Evolutionary conservation across 2,113 vertebrate species (phyloP), one percentile per base, ranked within the genome.

Genomic region (Otolemur garnettii): DNA sequence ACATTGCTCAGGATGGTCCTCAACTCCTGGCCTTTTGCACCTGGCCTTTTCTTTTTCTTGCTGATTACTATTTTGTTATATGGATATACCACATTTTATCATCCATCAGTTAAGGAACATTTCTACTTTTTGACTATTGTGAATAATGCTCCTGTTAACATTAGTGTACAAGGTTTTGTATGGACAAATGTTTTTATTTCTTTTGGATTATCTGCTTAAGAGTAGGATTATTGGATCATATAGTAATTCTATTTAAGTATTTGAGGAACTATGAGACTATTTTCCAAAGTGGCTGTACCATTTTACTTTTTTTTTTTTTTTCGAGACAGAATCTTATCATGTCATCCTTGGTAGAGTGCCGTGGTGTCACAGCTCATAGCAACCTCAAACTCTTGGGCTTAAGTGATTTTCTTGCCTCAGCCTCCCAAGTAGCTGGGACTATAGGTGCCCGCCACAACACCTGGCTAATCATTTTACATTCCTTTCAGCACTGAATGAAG

Each of bases 141-240:
- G 59, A 82, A 45, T 93, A 95, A 93, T 64, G 9, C 18, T 89
- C 4, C 60, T 60, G 2, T 53, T 50, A 95, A 77, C 53, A 77
- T 77, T 88, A 19, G 57, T 75, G 59, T 82, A 50, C 57, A 88
- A 22, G 33, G 69, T 92, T 94, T 92, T 53, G 15, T 92, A 57
- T 84, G 78, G 66, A 88, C 19, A 22, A 26, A 83, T 88, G 53
- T 50, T 95, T 88, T 92, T 69, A 7, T 82, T 89, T 71, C 50
- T 66, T 50, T 77, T 22, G 45, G 2, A 4, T 91, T 91, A 22
- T 69, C 19, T 57, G 64, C 10, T 45, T 90, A 35, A 22, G n/a
- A 72, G 8, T 89, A 71, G 42, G 64, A 45, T 71, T 95, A 18
- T 90, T 89, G 62, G 42, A 64, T 79, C 72, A 80, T 62, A 24